Conservation (phyloP, 2,113 vertebrate species). For the Zosterops pallidus region DNA sequence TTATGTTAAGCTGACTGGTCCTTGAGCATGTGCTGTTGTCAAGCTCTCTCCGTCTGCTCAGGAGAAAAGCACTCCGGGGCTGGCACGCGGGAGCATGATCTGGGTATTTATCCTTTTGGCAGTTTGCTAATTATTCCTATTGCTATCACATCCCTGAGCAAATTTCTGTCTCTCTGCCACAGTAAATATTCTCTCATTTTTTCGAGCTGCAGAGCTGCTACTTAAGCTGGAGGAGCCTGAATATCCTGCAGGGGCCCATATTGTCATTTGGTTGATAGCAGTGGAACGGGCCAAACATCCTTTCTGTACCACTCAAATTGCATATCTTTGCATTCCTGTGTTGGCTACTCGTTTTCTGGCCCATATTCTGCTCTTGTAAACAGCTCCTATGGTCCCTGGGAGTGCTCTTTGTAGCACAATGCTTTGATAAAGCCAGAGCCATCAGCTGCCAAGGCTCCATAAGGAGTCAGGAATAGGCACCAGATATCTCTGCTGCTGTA, state of each 20-base stretch:
- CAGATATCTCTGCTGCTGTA: slow-evolving; percentile 2
- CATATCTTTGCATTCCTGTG: slow-evolving; percentile 1
- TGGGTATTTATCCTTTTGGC: slow-evolving; percentile 63
- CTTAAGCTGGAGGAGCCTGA: background rate
- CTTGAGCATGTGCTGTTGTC: slow-evolving; percentile 60
- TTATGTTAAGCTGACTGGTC: slow-evolving; percentile 29
- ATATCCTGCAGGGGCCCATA: slow-evolving; percentile 45
- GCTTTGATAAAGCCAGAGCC: slow-evolving; percentile 41
- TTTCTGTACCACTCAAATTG: slow-evolving; percentile 25
- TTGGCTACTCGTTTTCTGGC: slow-evolving; percentile 33
- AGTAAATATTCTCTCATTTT: slow-evolving; percentile 29
- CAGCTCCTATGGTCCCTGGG: slow-evolving; percentile 28
- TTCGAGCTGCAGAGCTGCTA: background rate
- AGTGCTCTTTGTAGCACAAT: slow-evolving; percentile 37
- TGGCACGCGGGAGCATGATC: slow-evolving; percentile 25
- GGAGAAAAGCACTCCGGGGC: background rate
- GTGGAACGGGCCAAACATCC: slow-evolving; percentile 12
- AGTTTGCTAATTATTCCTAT: slow-evolving; percentile 63
- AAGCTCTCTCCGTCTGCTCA: background rate
- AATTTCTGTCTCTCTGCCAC: slow-evolving; percentile 46
- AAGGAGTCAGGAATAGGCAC: slow-evolving; percentile 30
- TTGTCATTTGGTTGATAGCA: background rate
- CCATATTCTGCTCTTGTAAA: slow-evolving; percentile 36
- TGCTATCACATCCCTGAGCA: background rate
- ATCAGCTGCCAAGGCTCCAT: slow-evolving; percentile 49